Evolutionary conservation across 2,888 invertebrate genomes (phyloP), one percentile per base, ranked within the genome.

Genomic region (Cerastis leucographa): DNA sequence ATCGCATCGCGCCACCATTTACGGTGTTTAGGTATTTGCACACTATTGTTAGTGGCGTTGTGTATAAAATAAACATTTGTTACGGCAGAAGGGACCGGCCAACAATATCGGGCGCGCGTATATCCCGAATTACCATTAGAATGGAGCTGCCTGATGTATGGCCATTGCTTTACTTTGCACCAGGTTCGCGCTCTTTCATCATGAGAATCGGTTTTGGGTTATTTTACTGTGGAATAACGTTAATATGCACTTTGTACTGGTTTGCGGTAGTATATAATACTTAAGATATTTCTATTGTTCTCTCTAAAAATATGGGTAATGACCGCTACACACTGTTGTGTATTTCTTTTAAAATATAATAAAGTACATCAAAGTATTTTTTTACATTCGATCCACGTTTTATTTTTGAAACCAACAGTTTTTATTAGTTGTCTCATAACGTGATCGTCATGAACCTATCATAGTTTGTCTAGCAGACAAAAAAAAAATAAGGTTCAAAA

Each of bases 51-150:
- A 96, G 96, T 96, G 95, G 95, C 95, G 95, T 93, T 96, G 96
- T 96, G 96, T 96, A 96, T 96, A 96, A 96, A 96, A 96, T 96
- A 96, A 96, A 96, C 96, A 96, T 96, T 96, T 96, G 96, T 96
- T 96, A 96, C 94, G 92, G 94, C 92, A 90, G 92, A 92, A 93
- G 93, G 94, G 94, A 91, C 92, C 88, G 93, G 93, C 89, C 93
- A 95, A 88, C 95, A 96, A 96, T 96, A 96, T 95, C 95, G 94
- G 93, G 88, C 85, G 90, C 90, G 91, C 89, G 91, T 90, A 93
- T 93, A 95, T 94, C 94, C 94, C 93, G 91, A 89, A 96, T 96
- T 96, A 96, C 94, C 96, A 96, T 96, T 95, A 96, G 95, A 96
- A 96, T 96, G 94, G 95, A 90, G 89, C 91, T 90, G 89, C 81